Evolutionary conservation across 2,888 invertebrate species (phyloP).

Genomic region (Drosophila maculinotata): DNA sequence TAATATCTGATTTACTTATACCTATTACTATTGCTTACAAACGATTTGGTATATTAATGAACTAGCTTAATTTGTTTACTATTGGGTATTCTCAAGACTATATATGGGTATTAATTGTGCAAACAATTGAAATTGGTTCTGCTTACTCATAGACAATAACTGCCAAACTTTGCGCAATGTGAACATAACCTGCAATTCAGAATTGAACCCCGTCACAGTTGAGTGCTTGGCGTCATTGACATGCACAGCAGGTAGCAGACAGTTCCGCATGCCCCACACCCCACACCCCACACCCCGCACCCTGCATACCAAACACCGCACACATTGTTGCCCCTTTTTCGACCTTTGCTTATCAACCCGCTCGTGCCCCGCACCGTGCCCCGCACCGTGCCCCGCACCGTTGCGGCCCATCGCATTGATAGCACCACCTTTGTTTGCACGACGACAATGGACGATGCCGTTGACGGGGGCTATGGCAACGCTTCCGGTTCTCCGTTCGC

Average conservation of each 20-base stretch:
- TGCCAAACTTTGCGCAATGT: too few relatives aligned
- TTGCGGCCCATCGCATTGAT: slow-evolving; percentile 3
- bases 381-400: not conserved
- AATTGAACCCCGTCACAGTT: slow-evolving; percentile 24
- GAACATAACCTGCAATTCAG: slow-evolving; percentile 4
- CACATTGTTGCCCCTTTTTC: too few relatives aligned
- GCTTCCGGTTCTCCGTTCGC: slow-evolving; percentile 56
- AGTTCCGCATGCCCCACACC: slow-evolving; percentile 33
- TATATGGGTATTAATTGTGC: not conserved
- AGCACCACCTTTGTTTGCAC: slow-evolving; percentile 42
- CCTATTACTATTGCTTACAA: too few relatives aligned
- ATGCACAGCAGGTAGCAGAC: slow-evolving; percentile 59
- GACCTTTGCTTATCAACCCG: too few relatives aligned
- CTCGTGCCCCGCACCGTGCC: too few relatives aligned
- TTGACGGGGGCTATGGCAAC: slow-evolving; percentile 54
- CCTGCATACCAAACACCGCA: slow-evolving; percentile 5
- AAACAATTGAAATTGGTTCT: too few relatives aligned
- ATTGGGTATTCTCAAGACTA: too few relatives aligned
- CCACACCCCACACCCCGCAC: slow-evolving; percentile 12
- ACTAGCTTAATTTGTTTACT: too few relatives aligned
- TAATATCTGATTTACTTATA: too few relatives aligned
- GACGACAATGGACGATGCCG: slow-evolving; percentile 37
- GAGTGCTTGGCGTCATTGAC: slow-evolving; percentile 50
- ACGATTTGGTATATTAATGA: too few relatives aligned
- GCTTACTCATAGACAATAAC: too few relatives aligned